A percentile compares a stretch with the other conserved stretches of the same genome.
Evolutionary conservation across 2,113 vertebrate genomes (phyloP).

Genomic region (Nyctereutes procyonoides): DNA sequence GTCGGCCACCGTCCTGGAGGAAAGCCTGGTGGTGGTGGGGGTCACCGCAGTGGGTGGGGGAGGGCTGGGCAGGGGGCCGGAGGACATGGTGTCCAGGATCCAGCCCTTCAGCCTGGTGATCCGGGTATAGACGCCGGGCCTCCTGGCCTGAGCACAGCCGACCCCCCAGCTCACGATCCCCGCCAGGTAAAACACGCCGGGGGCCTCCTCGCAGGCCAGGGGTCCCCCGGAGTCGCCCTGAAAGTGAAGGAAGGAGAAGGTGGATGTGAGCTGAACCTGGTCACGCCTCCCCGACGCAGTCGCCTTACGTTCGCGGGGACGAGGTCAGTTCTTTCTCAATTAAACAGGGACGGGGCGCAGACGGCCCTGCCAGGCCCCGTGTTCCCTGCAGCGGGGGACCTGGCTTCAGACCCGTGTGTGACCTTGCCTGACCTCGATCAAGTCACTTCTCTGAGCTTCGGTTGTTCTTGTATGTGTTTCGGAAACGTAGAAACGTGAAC

Average conservation of each 20-base stretch:
- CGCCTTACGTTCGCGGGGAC: rapidly evolving
- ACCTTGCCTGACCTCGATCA: not conserved
- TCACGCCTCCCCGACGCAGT: not conserved
- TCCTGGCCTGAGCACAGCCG: conserved; percentile 93
- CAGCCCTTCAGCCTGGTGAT: conserved; percentile 92
- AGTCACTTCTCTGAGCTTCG: not conserved
- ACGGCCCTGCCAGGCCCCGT: not conserved
- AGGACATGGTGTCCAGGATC: conserved; percentile 88
- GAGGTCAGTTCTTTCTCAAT: not conserved
- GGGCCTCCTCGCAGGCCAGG: conserved; percentile 93
- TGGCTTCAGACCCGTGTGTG: not conserved
- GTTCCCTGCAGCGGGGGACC: not conserved
- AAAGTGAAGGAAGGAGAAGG: conserved; percentile 30
- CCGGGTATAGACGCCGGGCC: conserved; percentile 93
- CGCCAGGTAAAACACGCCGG: conserved; percentile 94
- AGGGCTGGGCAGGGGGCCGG: not conserved
- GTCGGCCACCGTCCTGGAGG: not conserved
- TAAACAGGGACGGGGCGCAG: no score
- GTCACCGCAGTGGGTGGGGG: not conserved
- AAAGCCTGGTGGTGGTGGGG: not conserved
- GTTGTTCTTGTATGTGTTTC: not conserved
- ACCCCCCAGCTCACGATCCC: conserved; percentile 97
- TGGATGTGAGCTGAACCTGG: not conserved
- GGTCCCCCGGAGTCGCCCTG: conserved; percentile 98
- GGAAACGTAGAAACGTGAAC: not conserved